A percentile compares a stretch with the other conserved stretches of the same genome.
phyloP scores from a whole-genome alignment of 2,797 vertebrate genomes.

The Psittacula derbiana region DNA sequence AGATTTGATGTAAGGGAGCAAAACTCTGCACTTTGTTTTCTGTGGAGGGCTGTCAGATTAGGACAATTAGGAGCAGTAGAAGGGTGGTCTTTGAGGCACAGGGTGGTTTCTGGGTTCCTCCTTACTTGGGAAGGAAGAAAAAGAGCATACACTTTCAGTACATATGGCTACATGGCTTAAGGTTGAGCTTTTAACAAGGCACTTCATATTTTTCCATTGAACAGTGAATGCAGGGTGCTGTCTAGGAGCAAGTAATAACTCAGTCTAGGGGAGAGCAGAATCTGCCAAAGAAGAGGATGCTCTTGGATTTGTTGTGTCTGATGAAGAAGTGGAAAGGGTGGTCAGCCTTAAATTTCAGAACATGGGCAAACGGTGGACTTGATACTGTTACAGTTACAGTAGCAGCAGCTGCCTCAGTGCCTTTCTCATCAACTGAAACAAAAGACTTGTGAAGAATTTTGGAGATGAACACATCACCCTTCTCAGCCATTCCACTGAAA shows the following conservation, averaged over 20 bases:
- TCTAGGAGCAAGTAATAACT: neutral
- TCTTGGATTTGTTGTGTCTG: slow-evolving; percentile 63
- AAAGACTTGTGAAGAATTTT: slow-evolving; percentile 85
- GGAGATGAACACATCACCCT: slow-evolving; percentile 74
- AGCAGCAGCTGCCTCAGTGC: slow-evolving; percentile 85
- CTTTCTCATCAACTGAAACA: slow-evolving; percentile 88
- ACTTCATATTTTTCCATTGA: neutral
- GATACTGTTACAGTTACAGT: neutral
- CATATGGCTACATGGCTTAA: neutral
- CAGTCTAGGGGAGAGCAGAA: slow-evolving; percentile 54
- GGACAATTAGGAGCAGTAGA: neutral
- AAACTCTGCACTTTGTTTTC: neutral
- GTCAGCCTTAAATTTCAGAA: slow-evolving; percentile 54
- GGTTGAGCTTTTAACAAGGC: neutral
- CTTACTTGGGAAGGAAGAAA: neutral
- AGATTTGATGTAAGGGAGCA: neutral
- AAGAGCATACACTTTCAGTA: neutral
- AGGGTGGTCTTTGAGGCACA: neutral
- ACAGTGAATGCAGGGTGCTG: neutral
- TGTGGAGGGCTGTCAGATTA: neutral
- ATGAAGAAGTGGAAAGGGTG: slow-evolving; percentile 77
- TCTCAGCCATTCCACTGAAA: slow-evolving; percentile 10
- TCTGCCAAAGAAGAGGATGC: slow-evolving; percentile 72
- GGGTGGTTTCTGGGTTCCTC: neutral
- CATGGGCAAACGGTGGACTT: rapidly evolving